Evolutionary conservation across 1,140 invertebrate genomes (phyloP).

Genomic region (Triops longicaudatus): DNA sequence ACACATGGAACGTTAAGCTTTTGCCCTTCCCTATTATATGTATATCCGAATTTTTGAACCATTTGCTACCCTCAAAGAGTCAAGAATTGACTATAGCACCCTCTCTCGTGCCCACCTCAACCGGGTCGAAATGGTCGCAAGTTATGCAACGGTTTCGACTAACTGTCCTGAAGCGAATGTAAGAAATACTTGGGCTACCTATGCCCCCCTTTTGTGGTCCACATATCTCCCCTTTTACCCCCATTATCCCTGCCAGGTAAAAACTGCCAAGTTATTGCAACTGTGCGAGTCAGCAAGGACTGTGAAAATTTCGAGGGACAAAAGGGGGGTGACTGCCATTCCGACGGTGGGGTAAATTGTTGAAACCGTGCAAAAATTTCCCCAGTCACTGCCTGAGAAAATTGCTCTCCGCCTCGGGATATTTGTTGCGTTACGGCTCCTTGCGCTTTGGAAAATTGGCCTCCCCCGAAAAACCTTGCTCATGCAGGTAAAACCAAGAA

Average conservation of each 20-base stretch:
- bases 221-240: not conserved
- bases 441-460: not conserved
- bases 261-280: not conserved
- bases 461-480: not conserved
- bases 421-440: conserved; percentile 1
- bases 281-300: not conserved
- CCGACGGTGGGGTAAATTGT: not conserved
- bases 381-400: not conserved
- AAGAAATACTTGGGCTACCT: not conserved
- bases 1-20: not conserved
- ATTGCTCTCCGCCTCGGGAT: not conserved
- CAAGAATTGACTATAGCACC: not conserved
- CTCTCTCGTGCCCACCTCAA: no score
- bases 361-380: not conserved
- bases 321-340: not conserved
- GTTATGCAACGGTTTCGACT: conserved; percentile 12
- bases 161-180: not conserved
- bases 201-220: not conserved
- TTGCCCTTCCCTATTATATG: no score
- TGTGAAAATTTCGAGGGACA: not conserved
- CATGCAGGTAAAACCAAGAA: conserved; percentile 4
- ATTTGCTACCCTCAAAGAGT: no score
- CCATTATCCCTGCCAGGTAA: not conserved
- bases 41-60: no score
- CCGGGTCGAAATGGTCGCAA: not conserved